Evolutionary conservation across 2,113 vertebrate species (phyloP).

Genomic region (Setophaga petechia): DNA sequence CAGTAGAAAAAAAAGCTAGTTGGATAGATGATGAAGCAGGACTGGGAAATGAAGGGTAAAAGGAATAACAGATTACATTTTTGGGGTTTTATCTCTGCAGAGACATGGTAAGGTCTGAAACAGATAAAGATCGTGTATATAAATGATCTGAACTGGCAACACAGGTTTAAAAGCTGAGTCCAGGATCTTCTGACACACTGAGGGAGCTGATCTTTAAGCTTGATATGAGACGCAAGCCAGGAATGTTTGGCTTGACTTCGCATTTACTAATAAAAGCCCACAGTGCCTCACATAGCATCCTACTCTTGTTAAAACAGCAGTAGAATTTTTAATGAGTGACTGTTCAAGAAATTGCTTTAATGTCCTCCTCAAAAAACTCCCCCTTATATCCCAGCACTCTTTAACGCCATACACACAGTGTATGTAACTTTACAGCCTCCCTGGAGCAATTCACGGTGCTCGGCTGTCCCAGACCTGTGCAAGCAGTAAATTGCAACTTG

Average conservation of each 20-base stretch:
- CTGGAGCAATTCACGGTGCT: not conserved
- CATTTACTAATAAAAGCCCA: conserved; percentile 20
- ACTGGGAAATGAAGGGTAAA: not conserved
- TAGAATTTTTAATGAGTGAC: conserved; percentile 29
- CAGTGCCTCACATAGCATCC: not conserved
- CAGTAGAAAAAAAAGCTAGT: not conserved
- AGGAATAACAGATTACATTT: not conserved
- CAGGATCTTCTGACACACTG: not conserved
- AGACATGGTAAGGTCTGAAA: not conserved
- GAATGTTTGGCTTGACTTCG: not conserved
- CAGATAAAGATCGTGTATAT: not conserved
- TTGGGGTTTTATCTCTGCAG: not conserved
- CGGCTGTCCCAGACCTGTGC: not conserved
- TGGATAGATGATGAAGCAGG: not conserved
- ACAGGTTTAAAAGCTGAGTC: not conserved
- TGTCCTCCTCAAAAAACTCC: not conserved
- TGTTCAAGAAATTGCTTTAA: conserved; percentile 15
- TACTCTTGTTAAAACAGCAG: conserved; percentile 32
- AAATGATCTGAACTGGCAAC: not conserved
- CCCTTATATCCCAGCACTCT: not conserved
- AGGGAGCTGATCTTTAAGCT: not conserved
- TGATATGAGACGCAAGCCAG: not conserved
- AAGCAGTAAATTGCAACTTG: not conserved
- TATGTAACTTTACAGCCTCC: not conserved
- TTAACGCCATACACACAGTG: not conserved